A percentile compares a stretch with the other conserved stretches of the same genome.
phyloP scores from a whole-genome alignment of 1,140 invertebrate species.

The Aleiodes sp. region DNA sequence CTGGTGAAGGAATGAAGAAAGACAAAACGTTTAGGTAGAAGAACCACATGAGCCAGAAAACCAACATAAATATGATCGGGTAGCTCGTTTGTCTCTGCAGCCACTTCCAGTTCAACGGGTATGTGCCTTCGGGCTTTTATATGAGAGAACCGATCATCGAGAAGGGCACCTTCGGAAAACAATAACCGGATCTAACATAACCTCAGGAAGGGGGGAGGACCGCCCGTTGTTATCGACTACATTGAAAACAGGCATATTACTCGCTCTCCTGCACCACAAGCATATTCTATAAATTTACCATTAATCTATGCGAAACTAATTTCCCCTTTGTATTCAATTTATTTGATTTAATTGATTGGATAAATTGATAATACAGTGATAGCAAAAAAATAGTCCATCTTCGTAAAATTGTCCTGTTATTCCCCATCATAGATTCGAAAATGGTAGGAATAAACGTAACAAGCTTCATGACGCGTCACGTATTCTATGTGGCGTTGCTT shows the following conservation, averaged over 20 bases:
- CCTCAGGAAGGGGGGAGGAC: not conserved
- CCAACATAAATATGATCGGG: conserved; percentile 22
- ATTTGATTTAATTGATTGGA: no score
- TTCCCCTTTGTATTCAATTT: no score
- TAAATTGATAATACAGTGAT: no score
- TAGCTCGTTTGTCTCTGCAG: conserved; percentile 29
- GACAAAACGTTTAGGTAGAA: not conserved
- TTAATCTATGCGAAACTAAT: no score
- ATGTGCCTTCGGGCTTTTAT: not conserved
- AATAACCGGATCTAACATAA: conserved; percentile 31
- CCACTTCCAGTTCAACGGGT: conserved; percentile 27
- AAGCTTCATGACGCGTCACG: no score
- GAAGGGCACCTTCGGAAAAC: conserved; percentile 16
- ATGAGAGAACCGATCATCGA: not conserved
- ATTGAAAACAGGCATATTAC: conserved; percentile 27
- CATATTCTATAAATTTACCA: not conserved
- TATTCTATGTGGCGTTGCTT: no score
- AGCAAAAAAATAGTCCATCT: no score
- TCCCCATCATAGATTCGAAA: no score
- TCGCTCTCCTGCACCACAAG: not conserved
- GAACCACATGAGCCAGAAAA: not conserved
- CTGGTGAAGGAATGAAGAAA: not conserved
- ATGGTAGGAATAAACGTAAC: no score
- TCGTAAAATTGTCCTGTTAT: no score
- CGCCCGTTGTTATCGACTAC: conserved; percentile 31